Conservation (phyloP, 2,113 vertebrate genomes). For the Laticauda laticaudata region DNA sequence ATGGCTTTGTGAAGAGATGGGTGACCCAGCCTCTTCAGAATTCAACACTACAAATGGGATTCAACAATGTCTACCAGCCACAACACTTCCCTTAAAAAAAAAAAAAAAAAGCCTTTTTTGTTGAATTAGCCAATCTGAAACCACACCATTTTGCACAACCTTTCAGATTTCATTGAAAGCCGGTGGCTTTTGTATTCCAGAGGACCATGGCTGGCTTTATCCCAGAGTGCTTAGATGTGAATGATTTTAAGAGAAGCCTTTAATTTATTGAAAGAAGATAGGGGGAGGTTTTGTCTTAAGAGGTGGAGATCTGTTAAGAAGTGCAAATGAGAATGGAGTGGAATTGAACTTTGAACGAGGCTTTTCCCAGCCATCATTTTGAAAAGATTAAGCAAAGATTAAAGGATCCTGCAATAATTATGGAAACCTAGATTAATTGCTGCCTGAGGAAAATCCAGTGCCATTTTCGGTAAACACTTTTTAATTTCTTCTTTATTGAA, state of each 20-base stretch:
- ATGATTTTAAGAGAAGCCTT: slow-evolving; percentile 26
- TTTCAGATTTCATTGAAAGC: neutral
- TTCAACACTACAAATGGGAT: neutral
- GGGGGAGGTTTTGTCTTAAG: slow-evolving; percentile 7
- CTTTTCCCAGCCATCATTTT: slow-evolving; percentile 23
- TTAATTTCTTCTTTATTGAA: slow-evolving; percentile 32
- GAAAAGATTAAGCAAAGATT: slow-evolving; percentile 50
- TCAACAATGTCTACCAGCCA: neutral
- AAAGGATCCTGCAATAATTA: slow-evolving; percentile 29
- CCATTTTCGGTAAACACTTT: slow-evolving; percentile 22
- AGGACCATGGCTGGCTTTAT: neutral
- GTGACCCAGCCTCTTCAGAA: neutral
- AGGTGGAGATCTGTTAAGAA: slow-evolving; percentile 27
- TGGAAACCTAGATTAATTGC: slow-evolving; percentile 36
- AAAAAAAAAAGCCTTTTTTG: neutral
- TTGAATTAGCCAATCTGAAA: neutral
- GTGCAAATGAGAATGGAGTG: slow-evolving; percentile 49
- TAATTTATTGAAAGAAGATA: slow-evolving; percentile 50
- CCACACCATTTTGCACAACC: neutral
- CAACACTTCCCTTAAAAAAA: neutral
- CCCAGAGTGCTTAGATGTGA: neutral
- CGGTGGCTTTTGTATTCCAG: neutral
- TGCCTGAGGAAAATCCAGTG: slow-evolving; percentile 11
- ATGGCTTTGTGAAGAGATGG: neutral
- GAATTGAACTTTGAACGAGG: neutral